Conservation (phyloP, 2,113 vertebrate genomes). For the Pelecanoides urinatrix region DNA sequence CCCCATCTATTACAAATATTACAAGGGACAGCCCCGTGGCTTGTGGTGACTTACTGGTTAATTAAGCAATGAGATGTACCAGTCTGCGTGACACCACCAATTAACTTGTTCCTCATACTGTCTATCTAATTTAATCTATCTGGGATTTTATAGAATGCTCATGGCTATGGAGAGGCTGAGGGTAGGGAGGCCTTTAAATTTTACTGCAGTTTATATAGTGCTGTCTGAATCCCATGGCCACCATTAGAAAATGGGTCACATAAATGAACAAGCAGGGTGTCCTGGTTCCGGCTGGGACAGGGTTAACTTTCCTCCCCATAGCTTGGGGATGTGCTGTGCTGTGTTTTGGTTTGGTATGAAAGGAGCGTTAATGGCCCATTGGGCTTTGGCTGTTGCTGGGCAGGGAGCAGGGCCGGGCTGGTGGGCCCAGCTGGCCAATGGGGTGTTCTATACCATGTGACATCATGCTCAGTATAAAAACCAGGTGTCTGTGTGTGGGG, state of each 20-base stretch:
- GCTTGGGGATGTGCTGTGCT: too few species aligned
- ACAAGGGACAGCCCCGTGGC: background rate
- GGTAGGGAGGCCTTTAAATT: background rate
- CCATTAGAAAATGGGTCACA: background rate
- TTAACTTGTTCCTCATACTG: background rate
- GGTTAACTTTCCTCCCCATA: too few species aligned
- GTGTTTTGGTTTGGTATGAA: too few species aligned
- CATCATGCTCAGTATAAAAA: too few species aligned
- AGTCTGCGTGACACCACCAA: background rate
- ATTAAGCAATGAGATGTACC: background rate
- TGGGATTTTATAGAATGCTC: background rate
- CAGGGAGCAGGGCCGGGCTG: too few species aligned
- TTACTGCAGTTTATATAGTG: background rate
- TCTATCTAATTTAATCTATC: slow-evolving; percentile 4
- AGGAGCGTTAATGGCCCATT: too few species aligned
- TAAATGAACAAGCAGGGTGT: background rate
- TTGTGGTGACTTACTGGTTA: slow-evolving; percentile 10
- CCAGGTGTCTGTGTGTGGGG: too few species aligned
- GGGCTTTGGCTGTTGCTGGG: too few species aligned
- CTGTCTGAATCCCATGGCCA: background rate
- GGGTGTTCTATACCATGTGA: too few species aligned
- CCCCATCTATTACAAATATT: background rate
- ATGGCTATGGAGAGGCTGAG: background rate
- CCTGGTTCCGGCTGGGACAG: too few species aligned
- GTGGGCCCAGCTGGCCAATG: too few species aligned